These are phyloP conservation scores for Myathropa florea DNA, from an alignment of 2,888 invertebrate species.

Conservation along the genomic window DNA sequence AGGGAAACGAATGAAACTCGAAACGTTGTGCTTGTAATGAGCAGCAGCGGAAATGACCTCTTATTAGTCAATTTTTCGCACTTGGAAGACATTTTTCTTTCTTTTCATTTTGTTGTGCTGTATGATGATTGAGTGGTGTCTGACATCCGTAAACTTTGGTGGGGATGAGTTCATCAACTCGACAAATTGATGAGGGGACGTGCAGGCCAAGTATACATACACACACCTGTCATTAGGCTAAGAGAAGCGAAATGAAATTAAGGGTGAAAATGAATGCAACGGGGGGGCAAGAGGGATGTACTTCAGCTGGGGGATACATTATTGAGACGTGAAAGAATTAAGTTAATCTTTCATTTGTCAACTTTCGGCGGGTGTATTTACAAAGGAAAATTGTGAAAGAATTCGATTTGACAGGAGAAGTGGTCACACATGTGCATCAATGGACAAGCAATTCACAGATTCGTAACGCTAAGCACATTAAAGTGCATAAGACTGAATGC, in stretches of 20 bases:
- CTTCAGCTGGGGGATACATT: background rate
- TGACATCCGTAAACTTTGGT: background rate
- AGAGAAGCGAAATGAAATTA: background rate
- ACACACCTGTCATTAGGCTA: background rate
- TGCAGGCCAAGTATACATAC: background rate
- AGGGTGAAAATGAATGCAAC: background rate
- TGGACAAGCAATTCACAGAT: too few relatives aligned
- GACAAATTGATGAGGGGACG: background rate
- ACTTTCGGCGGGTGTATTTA: background rate
- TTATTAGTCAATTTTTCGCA: constrained; percentile 59
- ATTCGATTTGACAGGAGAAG: too few relatives aligned
- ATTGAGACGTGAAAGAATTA: background rate
- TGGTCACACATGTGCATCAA: too few relatives aligned
- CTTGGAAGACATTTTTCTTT: constrained; percentile 60
- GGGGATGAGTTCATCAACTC: background rate
- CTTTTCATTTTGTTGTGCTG: background rate
- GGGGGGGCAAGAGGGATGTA: background rate
- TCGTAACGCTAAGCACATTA: too few relatives aligned
- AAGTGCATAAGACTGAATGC: too few relatives aligned
- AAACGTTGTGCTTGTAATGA: constrained; percentile 17
- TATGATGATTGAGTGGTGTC: background rate
- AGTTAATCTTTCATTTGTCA: background rate
- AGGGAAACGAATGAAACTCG: constrained; percentile 14
- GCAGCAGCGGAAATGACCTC: constrained; percentile 59
- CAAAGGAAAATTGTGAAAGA: too few relatives aligned